These are phyloP conservation scores for Sminthopsis crassicaudata DNA, from an alignment of 2,113 vertebrate genomes.

Conservation along the genomic window DNA sequence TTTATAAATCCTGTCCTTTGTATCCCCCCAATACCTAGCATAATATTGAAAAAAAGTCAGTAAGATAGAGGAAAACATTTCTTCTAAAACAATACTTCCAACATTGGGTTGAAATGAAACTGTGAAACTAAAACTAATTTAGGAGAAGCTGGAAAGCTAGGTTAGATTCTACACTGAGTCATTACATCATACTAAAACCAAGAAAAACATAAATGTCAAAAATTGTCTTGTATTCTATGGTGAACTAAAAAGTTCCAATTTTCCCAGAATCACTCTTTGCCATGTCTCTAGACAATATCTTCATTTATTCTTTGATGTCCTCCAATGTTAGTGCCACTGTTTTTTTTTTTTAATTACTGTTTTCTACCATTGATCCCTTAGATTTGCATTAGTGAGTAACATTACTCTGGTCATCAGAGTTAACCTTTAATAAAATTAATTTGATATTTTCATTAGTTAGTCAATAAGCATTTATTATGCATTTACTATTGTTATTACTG, in stretches of 20 bases:
- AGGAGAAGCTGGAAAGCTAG: background rate
- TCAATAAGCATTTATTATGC: too few species aligned
- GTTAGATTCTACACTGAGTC: background rate
- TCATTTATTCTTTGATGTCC: too few species aligned
- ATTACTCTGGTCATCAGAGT: too few species aligned
- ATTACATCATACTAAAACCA: background rate
- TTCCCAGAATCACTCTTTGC: background rate
- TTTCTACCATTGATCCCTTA: too few species aligned
- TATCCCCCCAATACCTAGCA: background rate
- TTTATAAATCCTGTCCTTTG: background rate
- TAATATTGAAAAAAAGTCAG: background rate
- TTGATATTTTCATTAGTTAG: too few species aligned
- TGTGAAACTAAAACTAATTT: background rate
- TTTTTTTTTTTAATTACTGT: too few species aligned
- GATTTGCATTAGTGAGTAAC: too few species aligned
- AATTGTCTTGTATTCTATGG: background rate
- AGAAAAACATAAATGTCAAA: background rate
- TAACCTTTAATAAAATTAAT: too few species aligned
- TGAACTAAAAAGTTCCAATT: background rate
- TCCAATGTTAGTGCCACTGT: too few species aligned
- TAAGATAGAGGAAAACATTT: background rate
- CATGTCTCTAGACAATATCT: background rate
- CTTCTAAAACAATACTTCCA: background rate
- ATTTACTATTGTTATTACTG: too few species aligned
- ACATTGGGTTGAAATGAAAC: background rate